Base-by-base conservation (phyloP, 2,797 vertebrate species). In the Nasua narica region DNA sequence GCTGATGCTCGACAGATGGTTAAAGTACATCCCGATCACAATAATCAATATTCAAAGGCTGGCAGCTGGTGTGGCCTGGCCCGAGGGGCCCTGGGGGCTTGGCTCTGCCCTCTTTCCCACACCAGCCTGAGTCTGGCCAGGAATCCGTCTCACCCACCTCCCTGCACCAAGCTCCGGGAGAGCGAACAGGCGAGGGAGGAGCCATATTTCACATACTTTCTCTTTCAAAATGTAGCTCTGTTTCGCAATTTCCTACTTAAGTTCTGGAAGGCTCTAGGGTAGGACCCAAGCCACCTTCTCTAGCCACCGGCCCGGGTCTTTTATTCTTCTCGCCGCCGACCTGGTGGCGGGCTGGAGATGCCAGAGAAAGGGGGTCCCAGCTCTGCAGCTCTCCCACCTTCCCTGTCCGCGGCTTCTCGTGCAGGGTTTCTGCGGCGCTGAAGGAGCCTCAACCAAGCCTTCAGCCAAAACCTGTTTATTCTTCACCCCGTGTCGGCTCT, bases 131-230 rank as follows among this genome's bases (percentile, higher is more conserved):
- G 82, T 54, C 58, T 86, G 91, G 97, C 86, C 95, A 95, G 95
- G 88, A 97, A 91, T 97, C 88, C 95, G 92, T 94, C 88, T 97
- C 87, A 93, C 96, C 97, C 94, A 97, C 97, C 97, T 97, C 93
- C 90, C 88, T 23, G 79, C 97, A 98, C 96, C 90, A 95, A 95
- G 95, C 95, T 97, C 97, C 32, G 35, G 97, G 96, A 96, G 95
- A 91, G 94, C 15, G 8, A 93, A 90, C 72, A 48, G 84, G 85
- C 74, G 37, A 97, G 97, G 98, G 98, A 98, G 97, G 98, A 97
- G 97, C 97, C 97, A 98, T 97, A 96, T 97, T 97, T 98, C 95
- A 97, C 97, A 98, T 98, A 98, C 93, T 98, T 98, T 98, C 97
- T 98, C 97, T 98, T 97, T 97, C 95, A 97, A 97, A 98, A 96